A percentile compares a stretch with the other conserved stretches of the same genome.
phyloP scores from a whole-genome alignment of 1,140 invertebrate species.

The Goniozus legneri region DNA sequence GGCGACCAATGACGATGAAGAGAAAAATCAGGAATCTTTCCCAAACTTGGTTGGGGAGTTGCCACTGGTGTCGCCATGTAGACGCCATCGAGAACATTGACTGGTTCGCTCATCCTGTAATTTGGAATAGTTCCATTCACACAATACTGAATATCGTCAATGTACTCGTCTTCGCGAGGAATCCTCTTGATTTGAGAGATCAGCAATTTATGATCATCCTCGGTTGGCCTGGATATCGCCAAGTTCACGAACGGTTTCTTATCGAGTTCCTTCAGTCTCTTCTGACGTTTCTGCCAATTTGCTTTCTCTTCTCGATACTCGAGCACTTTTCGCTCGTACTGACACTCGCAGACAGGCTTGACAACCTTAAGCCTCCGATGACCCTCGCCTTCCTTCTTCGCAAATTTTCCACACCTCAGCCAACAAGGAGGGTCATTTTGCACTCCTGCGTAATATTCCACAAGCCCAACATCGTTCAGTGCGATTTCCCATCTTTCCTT shows the following conservation, averaged over 20 bases:
- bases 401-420: conserved; percentile 20
- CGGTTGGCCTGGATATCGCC: conserved; percentile 20
- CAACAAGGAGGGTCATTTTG: conserved; percentile 23
- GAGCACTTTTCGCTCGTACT: conserved; percentile 37
- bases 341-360: conserved; percentile 42
- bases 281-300: conserved; percentile 22
- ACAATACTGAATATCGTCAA: conserved; percentile 21
- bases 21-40: conserved; percentile 7
- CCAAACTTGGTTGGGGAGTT: conserved; percentile 27
- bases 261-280: conserved; percentile 18
- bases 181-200: conserved; percentile 26
- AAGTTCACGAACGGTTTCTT: conserved; percentile 23
- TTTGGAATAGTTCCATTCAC: conserved; percentile 19
- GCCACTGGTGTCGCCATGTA: conserved; percentile 28
- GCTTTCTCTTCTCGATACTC: conserved; percentile 27
- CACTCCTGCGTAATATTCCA: conserved; percentile 23
- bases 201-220: conserved; percentile 24
- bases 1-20: conserved; percentile 25
- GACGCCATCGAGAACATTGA: conserved; percentile 24
- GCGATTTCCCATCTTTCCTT: conserved; percentile 21
- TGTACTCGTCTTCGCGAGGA: conserved; percentile 9
- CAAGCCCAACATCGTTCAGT: conserved; percentile 24
- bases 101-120: conserved; percentile 13
- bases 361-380: conserved; percentile 19
- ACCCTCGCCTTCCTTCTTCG: background rate